Conservation (phyloP, 2,888 invertebrate species). For the Aporophyla nigra region DNA sequence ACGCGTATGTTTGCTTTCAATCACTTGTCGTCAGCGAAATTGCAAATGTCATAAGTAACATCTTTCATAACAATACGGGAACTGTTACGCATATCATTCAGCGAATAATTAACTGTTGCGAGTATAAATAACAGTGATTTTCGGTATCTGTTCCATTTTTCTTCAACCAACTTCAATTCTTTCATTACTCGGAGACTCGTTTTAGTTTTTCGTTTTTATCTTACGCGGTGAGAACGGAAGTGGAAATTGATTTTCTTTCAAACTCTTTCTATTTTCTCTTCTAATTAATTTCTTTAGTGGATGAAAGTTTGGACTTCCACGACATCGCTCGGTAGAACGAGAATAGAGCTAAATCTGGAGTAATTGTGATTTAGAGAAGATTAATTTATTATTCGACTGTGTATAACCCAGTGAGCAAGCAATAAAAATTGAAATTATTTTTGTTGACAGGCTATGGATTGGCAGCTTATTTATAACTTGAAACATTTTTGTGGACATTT, state of each 20-base stretch:
- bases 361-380: conserved; percentile 10
- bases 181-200: conserved; percentile 26
- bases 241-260: conserved; percentile 59
- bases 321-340: conserved; percentile 17
- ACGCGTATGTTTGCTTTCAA: conserved; percentile 46
- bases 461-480: background rate
- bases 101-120: conserved; percentile 45
- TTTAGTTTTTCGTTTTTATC: conserved; percentile 39
- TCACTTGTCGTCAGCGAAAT: conserved; percentile 54
- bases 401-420: background rate
- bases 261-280: conserved; percentile 53
- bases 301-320: conserved; percentile 33
- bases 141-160: conserved; percentile 36
- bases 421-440: background rate
- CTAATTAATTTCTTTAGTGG: conserved; percentile 53
- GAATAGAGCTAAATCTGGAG: conserved; percentile 8
- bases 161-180: conserved; percentile 27
- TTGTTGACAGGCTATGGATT: background rate
- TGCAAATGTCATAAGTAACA: conserved; percentile 53
- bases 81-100: conserved; percentile 35
- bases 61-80: conserved; percentile 52
- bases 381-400: no score
- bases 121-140: conserved; percentile 46
- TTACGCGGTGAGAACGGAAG: conserved; percentile 42
- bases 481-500: background rate